Percentiles rank a stretch among this genome's conserved stretches.
Evolutionary conservation across 2,113 vertebrate species (phyloP).

Genomic region (Erythrolamprus reginae): DNA sequence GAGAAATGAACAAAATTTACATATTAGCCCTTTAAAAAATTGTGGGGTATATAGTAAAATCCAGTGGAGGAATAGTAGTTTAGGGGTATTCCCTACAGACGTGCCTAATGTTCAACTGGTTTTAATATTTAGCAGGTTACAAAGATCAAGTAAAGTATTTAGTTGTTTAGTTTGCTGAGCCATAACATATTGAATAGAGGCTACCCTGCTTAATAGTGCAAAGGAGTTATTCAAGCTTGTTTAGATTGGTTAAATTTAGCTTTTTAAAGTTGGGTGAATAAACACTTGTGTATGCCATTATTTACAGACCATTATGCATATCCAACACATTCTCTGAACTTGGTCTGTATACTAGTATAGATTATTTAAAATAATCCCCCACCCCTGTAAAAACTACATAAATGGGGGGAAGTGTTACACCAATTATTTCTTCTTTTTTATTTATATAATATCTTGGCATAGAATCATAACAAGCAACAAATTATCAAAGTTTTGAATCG

Average conservation of each 20-base stretch:
- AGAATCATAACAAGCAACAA: not conserved
- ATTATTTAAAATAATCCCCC: not conserved
- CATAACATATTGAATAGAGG: not conserved
- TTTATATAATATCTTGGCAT: not conserved
- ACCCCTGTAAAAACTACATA: not conserved
- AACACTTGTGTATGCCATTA: not conserved
- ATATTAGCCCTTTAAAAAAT: not conserved
- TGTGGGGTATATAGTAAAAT: not conserved
- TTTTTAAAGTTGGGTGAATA: not conserved
- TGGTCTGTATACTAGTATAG: not conserved
- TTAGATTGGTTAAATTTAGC: not conserved
- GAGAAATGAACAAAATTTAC: not conserved
- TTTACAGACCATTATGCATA: not conserved
- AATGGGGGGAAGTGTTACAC: not conserved
- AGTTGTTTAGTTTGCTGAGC: not conserved
- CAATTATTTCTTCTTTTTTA: not conserved
- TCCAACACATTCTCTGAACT: not conserved
- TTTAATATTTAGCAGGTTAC: not conserved
- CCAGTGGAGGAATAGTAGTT: too few relatives aligned
- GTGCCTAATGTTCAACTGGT: rapidly evolving
- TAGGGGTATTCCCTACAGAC: not conserved
- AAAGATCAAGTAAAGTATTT: not conserved
- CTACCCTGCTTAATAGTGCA: not conserved
- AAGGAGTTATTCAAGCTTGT: not conserved
- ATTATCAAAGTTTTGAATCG: not conserved